Evolutionary conservation across 2,797 vertebrate genomes (phyloP).

Genomic region (Sebastes iracundus): DNA sequence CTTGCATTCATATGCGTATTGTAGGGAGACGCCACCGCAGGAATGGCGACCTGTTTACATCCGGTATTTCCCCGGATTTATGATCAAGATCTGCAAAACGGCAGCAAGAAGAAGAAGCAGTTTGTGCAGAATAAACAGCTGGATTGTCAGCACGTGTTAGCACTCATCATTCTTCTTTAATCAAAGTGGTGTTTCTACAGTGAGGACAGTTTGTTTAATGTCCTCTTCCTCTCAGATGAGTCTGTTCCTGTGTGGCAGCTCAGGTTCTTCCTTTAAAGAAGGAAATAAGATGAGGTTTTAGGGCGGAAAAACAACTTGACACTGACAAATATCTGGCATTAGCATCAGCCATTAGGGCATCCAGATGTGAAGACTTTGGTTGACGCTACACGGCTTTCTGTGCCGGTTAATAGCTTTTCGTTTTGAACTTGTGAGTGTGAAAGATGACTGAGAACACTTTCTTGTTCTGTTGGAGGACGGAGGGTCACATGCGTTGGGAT

Average conservation of each 20-base stretch:
- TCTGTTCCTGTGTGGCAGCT: neutral
- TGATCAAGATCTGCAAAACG: neutral
- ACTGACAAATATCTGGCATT: conserved; percentile 44
- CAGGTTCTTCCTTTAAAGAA: neutral
- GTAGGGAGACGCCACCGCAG: too few relatives aligned
- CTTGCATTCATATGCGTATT: too few relatives aligned
- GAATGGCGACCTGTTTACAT: too few relatives aligned
- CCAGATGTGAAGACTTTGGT: conserved; percentile 48
- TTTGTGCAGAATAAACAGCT: neutral
- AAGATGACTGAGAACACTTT: neutral
- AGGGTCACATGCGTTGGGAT: neutral
- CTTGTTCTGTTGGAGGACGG: neutral
- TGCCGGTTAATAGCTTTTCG: conserved; percentile 12
- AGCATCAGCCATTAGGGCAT: conserved; percentile 10
- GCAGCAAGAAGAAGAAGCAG: neutral
- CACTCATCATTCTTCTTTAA: neutral
- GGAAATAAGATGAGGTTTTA: neutral
- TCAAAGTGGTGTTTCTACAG: neutral
- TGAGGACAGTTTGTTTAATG: neutral
- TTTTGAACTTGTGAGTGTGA: neutral
- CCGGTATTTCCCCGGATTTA: too few relatives aligned
- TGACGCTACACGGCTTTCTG: neutral
- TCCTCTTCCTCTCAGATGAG: neutral
- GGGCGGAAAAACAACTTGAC: neutral
- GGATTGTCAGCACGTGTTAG: neutral